Evolutionary conservation across 2,113 vertebrate genomes (phyloP).

Genomic region (Aramus guarauna): DNA sequence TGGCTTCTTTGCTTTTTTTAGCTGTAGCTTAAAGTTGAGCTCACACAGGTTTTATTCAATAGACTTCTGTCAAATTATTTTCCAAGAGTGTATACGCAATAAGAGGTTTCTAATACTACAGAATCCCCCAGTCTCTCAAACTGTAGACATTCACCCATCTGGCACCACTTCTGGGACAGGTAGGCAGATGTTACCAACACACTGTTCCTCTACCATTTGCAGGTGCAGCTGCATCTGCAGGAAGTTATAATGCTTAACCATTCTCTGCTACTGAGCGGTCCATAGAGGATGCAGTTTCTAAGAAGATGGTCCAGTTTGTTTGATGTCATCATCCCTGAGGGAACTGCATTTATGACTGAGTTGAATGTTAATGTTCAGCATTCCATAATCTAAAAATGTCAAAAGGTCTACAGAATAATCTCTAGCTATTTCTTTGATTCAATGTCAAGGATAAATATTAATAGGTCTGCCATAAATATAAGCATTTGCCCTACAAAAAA

Average conservation of each 20-base stretch:
- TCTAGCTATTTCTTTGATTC: conserved; percentile 11
- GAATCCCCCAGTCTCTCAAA: not conserved
- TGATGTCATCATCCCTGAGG: not conserved
- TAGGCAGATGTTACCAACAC: fast-evolving
- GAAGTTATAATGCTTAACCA: not conserved
- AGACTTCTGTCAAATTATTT: not conserved
- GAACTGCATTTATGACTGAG: not conserved
- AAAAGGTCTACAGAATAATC: conserved; percentile 20
- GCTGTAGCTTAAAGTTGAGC: not conserved
- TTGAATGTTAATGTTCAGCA: conserved; percentile 31
- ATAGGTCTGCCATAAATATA: conserved; percentile 47
- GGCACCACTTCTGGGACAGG: not conserved
- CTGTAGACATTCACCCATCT: not conserved
- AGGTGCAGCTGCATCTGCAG: not conserved
- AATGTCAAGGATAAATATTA: conserved; percentile 48
- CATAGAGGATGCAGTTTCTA: not conserved
- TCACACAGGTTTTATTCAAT: not conserved
- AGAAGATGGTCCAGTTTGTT: conserved; percentile 19
- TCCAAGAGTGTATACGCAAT: not conserved
- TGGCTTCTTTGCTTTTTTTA: not conserved
- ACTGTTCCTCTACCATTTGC: not conserved
- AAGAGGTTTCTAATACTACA: not conserved
- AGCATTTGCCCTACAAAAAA: not conserved
- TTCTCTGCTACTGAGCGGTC: not conserved
- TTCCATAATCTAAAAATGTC: conserved; percentile 47